Conservation (phyloP, 1,140 invertebrate genomes). For the Goniozus legneri region DNA sequence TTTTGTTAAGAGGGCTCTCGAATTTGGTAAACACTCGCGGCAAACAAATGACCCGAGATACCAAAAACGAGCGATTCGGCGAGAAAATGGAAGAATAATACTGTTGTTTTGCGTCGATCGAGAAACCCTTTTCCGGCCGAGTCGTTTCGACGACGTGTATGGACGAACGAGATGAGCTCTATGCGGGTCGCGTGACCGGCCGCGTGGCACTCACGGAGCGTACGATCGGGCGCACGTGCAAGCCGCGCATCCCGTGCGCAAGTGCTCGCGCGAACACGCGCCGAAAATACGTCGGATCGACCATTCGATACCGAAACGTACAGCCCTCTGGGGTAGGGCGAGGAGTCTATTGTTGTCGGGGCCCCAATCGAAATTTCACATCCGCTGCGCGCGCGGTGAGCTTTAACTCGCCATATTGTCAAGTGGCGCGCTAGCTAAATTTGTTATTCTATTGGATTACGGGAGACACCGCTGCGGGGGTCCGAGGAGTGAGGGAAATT, state of each 20-base stretch:
- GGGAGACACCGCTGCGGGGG: too few relatives aligned
- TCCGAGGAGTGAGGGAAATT: too few relatives aligned
- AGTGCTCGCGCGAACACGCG: neutral
- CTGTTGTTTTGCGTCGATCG: constrained; percentile 21
- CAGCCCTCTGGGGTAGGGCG: too few relatives aligned
- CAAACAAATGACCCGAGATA: too few relatives aligned
- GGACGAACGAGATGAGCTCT: too few relatives aligned
- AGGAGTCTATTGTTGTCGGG: constrained; percentile 24
- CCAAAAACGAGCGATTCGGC: too few relatives aligned
- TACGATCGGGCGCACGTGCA: neutral
- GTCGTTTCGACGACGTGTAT: constrained; percentile 11
- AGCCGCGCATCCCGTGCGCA: neutral
- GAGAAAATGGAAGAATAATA: constrained; percentile 39
- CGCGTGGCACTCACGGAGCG: constrained; percentile 32
- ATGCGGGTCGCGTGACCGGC: constrained; percentile 31
- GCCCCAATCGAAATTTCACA: constrained; percentile 9
- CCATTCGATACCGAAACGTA: too few relatives aligned
- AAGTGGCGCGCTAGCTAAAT: constrained; percentile 36
- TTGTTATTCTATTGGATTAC: constrained; percentile 38
- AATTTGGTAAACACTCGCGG: too few relatives aligned
- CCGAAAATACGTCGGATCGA: neutral
- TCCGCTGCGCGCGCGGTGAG: constrained; percentile 20
- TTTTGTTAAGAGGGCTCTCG: too few relatives aligned
- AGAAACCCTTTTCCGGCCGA: constrained; percentile 25
- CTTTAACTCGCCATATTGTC: constrained; percentile 41